phyloP scores from a whole-genome alignment of 2,888 invertebrate genomes.

The Cephonodes hylas region DNA sequence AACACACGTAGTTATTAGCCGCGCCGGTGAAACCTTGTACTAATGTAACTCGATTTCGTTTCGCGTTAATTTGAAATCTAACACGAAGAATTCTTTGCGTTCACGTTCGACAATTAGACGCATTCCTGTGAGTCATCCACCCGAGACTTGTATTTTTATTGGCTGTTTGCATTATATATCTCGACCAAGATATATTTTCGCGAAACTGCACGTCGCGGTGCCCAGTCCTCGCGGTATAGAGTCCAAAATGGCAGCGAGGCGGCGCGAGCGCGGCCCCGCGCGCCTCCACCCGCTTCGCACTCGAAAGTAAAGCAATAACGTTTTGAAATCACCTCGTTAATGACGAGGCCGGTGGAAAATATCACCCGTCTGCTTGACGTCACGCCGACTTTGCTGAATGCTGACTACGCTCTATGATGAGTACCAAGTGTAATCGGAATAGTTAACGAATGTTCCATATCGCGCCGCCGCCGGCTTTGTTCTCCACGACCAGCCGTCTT shows the following conservation, averaged over 20 bases:
- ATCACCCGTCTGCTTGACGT: conserved; percentile 43
- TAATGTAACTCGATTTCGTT: conserved; percentile 39
- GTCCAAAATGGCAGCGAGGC: conserved; percentile 37
- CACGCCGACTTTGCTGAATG: conserved; percentile 43
- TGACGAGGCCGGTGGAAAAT: conserved; percentile 47
- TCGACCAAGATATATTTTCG: conserved; percentile 52
- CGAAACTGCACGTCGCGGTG: conserved; percentile 43
- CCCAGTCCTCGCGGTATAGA: conserved; percentile 42
- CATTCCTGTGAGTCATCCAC: conserved; percentile 75
- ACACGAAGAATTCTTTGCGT: conserved; percentile 61
- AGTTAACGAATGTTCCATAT: conserved; percentile 27
- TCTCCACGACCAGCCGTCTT: conserved; percentile 20
- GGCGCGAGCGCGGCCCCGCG: conserved; percentile 32
- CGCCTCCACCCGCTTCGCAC: conserved; percentile 37
- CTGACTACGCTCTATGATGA: conserved; percentile 33
- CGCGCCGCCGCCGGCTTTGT: conserved; percentile 35
- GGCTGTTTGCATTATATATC: conserved; percentile 65
- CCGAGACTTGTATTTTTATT: conserved; percentile 73
- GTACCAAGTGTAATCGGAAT: conserved; percentile 33
- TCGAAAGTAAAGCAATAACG: conserved; percentile 52
- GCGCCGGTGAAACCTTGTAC: background rate
- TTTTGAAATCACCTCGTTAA: conserved; percentile 56
- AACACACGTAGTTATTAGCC: background rate
- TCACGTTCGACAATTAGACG: conserved; percentile 67
- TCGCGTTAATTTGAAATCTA: conserved; percentile 67